These are phyloP conservation scores for Coenonympha glycerion DNA, from an alignment of 2,888 invertebrate genomes.

Conservation along the genomic window DNA sequence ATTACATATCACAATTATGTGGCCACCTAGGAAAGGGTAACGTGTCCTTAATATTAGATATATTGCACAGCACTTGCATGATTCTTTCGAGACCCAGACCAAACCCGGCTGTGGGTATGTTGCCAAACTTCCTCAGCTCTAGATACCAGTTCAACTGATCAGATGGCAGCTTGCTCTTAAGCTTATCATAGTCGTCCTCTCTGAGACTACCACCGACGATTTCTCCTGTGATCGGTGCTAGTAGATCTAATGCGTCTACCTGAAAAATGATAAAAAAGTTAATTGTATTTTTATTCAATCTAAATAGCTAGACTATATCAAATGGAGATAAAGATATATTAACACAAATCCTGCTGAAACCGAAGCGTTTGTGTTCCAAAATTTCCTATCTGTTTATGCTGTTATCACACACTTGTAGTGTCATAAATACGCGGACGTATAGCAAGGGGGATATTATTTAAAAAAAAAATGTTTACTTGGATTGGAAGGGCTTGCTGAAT, in stretches of 20 bases:
- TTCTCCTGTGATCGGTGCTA: constrained; percentile 94
- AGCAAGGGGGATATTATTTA: too few species aligned
- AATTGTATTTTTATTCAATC: too few species aligned
- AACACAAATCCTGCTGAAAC: too few species aligned
- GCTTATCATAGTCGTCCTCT: constrained; percentile 82
- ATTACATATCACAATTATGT: constrained; percentile 85
- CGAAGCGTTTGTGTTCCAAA: too few species aligned
- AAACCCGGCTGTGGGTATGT: constrained; percentile 94
- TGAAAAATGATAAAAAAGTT: too few species aligned
- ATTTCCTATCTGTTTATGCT: too few species aligned
- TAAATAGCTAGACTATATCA: too few species aligned
- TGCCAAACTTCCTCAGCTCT: constrained; percentile 91
- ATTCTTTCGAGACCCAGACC: constrained; percentile 97
- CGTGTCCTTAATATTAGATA: constrained; percentile 93
- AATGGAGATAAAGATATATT: too few species aligned
- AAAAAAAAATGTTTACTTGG: too few species aligned
- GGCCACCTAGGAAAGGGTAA: constrained; percentile 97
- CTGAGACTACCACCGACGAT: constrained; percentile 96
- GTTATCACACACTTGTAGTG: too few species aligned
- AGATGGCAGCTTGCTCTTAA: constrained; percentile 79
- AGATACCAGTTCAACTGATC: constrained; percentile 87
- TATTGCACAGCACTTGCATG: constrained; percentile 86
- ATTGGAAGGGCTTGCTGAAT: too few species aligned
- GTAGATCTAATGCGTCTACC: constrained; percentile 90
- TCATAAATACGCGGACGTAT: too few species aligned